Conservation (phyloP, 1,140 invertebrate species). For the Cecropterus lyciades region DNA sequence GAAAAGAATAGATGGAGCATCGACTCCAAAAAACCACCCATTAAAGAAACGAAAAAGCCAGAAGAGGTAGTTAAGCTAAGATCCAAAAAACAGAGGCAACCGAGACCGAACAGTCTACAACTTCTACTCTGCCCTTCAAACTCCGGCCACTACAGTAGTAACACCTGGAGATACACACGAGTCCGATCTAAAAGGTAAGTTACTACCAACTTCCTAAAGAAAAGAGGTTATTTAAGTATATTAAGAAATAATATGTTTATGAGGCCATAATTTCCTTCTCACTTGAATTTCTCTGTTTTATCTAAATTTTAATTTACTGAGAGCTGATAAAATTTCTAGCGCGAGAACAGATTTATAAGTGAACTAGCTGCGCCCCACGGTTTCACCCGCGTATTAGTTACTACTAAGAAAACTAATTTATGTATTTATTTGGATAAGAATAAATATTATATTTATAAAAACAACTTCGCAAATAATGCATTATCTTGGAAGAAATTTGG, state of each 20-base stretch:
- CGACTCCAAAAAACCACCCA: slow-evolving; percentile 67
- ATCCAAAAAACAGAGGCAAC: slow-evolving; percentile 69
- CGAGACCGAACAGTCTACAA: slow-evolving; percentile 75
- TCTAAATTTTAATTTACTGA: background rate
- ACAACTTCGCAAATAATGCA: no score
- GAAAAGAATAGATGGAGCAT: slow-evolving; percentile 55
- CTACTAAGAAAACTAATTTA: no score
- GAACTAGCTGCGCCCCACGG: no score
- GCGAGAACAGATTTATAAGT: no score
- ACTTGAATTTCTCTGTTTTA: background rate
- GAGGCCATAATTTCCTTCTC: no score
- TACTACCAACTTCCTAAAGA: slow-evolving; percentile 6
- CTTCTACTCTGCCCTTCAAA: slow-evolving; percentile 70
- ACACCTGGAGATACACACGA: slow-evolving; percentile 77
- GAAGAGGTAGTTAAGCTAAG: slow-evolving; percentile 71
- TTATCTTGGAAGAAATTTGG: no score
- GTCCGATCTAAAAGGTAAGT: slow-evolving; percentile 76
- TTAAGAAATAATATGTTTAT: no score
- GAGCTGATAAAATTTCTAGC: no score
- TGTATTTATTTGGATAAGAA: no score
- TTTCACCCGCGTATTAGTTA: no score
- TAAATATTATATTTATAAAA: no score
- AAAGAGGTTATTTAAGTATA: no score
- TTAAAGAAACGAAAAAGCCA: slow-evolving; percentile 60
- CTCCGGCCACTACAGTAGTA: slow-evolving; percentile 75